phyloP scores from a whole-genome alignment of 2,888 invertebrate genomes.

The Microchrysa polita region DNA sequence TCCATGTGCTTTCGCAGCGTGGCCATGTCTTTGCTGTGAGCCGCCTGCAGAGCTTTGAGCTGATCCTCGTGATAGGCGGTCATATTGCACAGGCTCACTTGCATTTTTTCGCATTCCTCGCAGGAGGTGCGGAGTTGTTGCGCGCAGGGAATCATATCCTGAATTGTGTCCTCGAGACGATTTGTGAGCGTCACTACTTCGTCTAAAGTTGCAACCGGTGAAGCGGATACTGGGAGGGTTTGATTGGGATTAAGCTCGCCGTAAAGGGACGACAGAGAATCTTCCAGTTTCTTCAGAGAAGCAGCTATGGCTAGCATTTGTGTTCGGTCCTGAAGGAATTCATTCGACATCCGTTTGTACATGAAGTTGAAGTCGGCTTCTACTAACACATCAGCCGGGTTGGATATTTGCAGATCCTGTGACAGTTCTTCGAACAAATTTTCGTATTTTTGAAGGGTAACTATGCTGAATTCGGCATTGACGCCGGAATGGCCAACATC shows the following conservation, averaged over 20 bases:
- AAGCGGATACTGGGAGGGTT: constrained; percentile 52
- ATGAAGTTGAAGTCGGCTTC: constrained; percentile 61
- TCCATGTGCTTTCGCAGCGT: constrained; percentile 57
- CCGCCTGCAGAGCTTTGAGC: constrained; percentile 61
- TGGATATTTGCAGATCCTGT: constrained; percentile 57
- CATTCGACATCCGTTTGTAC: constrained; percentile 58
- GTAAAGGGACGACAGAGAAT: constrained; percentile 56
- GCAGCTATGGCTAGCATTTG: constrained; percentile 57
- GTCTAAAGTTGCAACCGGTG: constrained; percentile 63
- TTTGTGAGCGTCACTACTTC: constrained; percentile 70
- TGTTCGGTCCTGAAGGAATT: constrained; percentile 57
- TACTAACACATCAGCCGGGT: constrained; percentile 59
- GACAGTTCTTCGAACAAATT: constrained; percentile 59
- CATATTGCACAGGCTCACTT: constrained; percentile 63
- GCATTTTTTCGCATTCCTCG: constrained; percentile 65
- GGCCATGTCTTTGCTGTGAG: constrained; percentile 58
- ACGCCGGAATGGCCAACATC: constrained; percentile 3
- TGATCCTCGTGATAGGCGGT: constrained; percentile 62
- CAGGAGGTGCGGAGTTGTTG: constrained; percentile 62
- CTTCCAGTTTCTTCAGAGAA: constrained; percentile 58
- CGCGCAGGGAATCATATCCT: constrained; percentile 62
- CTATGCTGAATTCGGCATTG: constrained; percentile 53
- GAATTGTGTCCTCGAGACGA: constrained; percentile 67
- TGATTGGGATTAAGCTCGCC: constrained; percentile 54
- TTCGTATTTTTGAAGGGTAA: constrained; percentile 59